Base-by-base conservation (phyloP, 2,113 vertebrate species). In the Cryptotis parvus region DNA sequence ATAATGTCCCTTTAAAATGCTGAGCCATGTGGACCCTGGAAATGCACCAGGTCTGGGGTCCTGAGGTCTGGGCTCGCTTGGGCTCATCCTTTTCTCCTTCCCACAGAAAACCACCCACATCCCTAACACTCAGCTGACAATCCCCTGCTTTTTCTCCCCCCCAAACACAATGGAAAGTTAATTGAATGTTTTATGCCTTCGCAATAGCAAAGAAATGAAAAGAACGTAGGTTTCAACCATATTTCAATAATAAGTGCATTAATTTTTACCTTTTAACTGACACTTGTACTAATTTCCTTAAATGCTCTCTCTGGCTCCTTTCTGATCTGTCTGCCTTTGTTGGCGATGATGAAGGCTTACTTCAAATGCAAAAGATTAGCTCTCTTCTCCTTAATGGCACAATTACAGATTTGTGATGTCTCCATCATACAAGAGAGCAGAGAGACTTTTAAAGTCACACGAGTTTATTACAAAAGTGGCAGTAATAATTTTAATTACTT, bases 181-280 rank as follows among this genome's bases (percentile, higher is more conserved):
- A 98, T 98, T 98, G 98, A 98, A 98, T 98, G 98, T 98, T 98
- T 98, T 97, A 97, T 97, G 97, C 98, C 97, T 97, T 98, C 85
- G 95, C 91, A 96, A 94, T 98, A 98, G 98, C 97, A 98, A 97
- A 98, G 98, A 98, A 98, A 97, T 98, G 97, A 98, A 98, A 98
- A 98, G 97, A 97, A 98, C 10, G 85, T 96, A 97, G 97, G 97
- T 98, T 98, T 97, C 97, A 98, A 98, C 97, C 96, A 96, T 98
- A 97, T 98, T 98, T 98, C 98, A 98, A 98, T 97, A 98, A 98
- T 97, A 98, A 98, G 96, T 97, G 97, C 98, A 97, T 98, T 98
- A 98, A 98, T 98, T 98, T 98, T 98, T 98, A 98, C 98, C 97
- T 98, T 98, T 98, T 98, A 98, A 98, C 97, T 98, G 97, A 98